phyloP scores from a whole-genome alignment of 1,140 invertebrate genomes.

The Halictus rubicundus region DNA sequence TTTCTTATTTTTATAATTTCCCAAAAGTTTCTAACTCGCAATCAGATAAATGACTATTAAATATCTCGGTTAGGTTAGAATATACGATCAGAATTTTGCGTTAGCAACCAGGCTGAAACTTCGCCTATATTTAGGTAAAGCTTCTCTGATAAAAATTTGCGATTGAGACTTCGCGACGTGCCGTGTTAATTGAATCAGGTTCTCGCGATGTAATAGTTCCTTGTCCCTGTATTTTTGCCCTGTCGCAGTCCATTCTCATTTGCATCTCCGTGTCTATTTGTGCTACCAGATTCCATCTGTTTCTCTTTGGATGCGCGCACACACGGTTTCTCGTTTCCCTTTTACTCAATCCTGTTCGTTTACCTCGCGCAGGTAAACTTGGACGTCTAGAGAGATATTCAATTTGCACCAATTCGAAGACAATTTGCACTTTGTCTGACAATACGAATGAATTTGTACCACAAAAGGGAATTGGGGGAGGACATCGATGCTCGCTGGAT shows the following conservation, averaged over 20 bases:
- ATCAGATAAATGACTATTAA: no score
- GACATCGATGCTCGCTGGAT: background rate
- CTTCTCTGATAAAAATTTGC: background rate
- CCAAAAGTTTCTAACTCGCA: no score
- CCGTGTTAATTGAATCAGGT: background rate
- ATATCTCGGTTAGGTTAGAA: no score
- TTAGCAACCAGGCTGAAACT: no score
- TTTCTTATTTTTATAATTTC: no score
- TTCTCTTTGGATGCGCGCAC: constrained; percentile 16
- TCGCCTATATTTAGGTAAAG: no score
- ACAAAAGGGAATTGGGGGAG: no score
- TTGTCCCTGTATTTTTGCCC: constrained; percentile 7
- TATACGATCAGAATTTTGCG: no score
- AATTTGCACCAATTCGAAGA: constrained; percentile 1
- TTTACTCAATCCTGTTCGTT: background rate
- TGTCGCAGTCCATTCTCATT: background rate
- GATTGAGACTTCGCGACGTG: no score
- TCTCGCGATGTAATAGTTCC: constrained; percentile 1
- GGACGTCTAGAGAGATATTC: background rate
- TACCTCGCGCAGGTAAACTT: background rate
- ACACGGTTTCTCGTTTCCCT: constrained; percentile 7
- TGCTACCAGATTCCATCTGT: constrained; percentile 29
- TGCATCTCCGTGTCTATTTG: background rate
- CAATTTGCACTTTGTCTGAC: background rate
- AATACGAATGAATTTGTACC: no score